phyloP scores from a whole-genome alignment of 2,797 vertebrate genomes.

The Chloroceryle inda region DNA sequence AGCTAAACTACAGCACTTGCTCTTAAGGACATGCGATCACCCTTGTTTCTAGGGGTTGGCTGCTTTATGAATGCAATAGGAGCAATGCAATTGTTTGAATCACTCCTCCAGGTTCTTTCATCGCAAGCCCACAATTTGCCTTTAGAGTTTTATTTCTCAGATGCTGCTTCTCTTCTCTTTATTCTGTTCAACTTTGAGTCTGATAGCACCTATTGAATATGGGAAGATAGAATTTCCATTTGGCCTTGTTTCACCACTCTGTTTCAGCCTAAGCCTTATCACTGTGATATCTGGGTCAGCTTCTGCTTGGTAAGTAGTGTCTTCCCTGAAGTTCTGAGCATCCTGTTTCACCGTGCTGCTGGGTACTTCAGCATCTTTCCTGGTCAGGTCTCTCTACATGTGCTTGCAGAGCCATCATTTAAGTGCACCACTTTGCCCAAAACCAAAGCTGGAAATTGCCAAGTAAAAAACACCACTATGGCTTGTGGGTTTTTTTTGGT shows the following conservation, averaged over 20 bases:
- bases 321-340: not conserved
- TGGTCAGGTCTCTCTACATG: not conserved
- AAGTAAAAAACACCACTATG: not conserved
- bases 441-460: not conserved
- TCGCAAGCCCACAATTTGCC: not conserved
- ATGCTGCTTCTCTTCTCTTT: not conserved
- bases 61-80: not conserved
- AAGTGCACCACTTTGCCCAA: not conserved
- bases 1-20: not conserved
- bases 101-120: not conserved
- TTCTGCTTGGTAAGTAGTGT: not conserved
- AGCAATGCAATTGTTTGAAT: not conserved
- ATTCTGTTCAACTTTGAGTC: not conserved
- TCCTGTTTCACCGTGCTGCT: not conserved
- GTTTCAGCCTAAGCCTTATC: not conserved
- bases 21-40: not conserved
- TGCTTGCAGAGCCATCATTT: not conserved
- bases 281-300: constrained; percentile 14
- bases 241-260: not conserved
- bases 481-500: not conserved
- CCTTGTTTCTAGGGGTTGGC: not conserved
- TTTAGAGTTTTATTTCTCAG: not conserved
- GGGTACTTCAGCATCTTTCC: not conserved
- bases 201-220: not conserved
- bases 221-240: not conserved